These are phyloP conservation scores for Punctoribates punctum DNA, from an alignment of 2,888 invertebrate species.

Conservation along the genomic window DNA sequence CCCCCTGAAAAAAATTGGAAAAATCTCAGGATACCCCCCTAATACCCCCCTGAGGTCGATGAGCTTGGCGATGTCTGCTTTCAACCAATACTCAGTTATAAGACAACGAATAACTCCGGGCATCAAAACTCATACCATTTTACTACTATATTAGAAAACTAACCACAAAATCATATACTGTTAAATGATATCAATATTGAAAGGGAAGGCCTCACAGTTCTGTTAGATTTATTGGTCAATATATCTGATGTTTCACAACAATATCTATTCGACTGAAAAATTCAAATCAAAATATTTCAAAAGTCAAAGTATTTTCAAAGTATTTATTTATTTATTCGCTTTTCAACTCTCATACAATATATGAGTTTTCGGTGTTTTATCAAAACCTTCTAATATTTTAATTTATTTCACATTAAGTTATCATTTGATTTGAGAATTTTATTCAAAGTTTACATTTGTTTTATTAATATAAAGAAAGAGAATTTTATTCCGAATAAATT, in stretches of 20 bases:
- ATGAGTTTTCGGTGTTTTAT: neutral
- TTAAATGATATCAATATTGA: neutral
- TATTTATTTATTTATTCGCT: neutral
- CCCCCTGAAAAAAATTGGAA: too few species aligned
- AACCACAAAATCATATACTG: neutral
- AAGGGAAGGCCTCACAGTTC: too few species aligned
- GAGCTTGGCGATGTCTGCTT: too few species aligned
- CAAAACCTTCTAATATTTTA: neutral
- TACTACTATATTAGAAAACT: neutral
- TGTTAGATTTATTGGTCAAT: neutral
- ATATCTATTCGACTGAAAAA: too few species aligned
- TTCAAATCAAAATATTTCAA: neutral
- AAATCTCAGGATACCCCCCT: too few species aligned
- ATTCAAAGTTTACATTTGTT: neutral
- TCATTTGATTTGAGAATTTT: neutral
- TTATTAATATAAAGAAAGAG: neutral
- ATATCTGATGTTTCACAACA: neutral
- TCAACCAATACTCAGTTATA: neutral
- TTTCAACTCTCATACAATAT: neutral
- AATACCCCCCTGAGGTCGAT: too few species aligned
- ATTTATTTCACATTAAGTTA: neutral
- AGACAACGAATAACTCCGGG: neutral
- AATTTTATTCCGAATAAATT: neutral
- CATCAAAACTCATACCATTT: neutral
- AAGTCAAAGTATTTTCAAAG: neutral